These are phyloP conservation scores for Amphibalanus amphitrite DNA, from an alignment of 1,140 invertebrate genomes.

Conservation along the genomic window DNA sequence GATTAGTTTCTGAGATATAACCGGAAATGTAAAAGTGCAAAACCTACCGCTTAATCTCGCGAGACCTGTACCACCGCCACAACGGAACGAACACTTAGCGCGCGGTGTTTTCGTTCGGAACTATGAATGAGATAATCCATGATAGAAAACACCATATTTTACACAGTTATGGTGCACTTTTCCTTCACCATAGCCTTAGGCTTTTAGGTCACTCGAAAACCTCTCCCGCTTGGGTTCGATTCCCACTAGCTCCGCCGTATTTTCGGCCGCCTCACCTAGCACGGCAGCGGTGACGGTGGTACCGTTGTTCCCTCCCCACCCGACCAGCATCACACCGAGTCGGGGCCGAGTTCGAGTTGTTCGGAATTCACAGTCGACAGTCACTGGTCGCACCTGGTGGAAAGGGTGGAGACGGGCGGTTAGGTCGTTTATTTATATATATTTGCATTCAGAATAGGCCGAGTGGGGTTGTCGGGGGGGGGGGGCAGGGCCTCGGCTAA, in stretches of 20 bases:
- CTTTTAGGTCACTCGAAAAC: neutral
- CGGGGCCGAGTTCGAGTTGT: conserved; percentile 52
- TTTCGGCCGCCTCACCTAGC: neutral
- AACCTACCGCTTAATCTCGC: too few species aligned
- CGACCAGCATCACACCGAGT: conserved; percentile 79
- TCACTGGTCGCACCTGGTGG: neutral
- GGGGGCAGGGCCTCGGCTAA: too few species aligned
- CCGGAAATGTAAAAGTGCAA: too few species aligned
- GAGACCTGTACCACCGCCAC: too few species aligned
- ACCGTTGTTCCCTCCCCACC: conserved; percentile 91
- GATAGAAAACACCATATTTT: neutral
- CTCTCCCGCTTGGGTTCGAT: neutral
- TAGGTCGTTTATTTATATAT: too few species aligned
- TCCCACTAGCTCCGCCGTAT: neutral
- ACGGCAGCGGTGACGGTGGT: conserved; percentile 80
- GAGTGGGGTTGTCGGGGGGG: too few species aligned
- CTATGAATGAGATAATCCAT: neutral
- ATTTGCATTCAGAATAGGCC: too few species aligned
- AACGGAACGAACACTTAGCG: too few species aligned
- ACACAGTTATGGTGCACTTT: neutral
- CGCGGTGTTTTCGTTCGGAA: too few species aligned
- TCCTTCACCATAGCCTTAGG: neutral
- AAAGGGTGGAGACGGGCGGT: too few species aligned
- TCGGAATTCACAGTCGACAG: conserved; percentile 20
- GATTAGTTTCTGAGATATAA: too few species aligned